phyloP scores from a whole-genome alignment of 2,113 vertebrate species.

The Helogale parvula region DNA sequence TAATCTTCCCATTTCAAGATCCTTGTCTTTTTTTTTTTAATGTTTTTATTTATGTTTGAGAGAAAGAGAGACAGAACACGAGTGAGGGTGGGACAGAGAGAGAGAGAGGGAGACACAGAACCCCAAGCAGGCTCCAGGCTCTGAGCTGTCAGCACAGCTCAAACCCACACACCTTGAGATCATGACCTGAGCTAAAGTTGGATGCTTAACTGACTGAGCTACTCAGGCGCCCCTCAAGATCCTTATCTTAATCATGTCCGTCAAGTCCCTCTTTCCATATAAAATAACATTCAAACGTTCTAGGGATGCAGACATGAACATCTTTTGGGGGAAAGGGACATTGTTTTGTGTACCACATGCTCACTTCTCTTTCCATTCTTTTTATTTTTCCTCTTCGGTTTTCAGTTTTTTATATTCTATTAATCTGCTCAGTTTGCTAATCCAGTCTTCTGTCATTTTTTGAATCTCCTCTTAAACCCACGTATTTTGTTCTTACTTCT shows the following conservation, averaged over 20 bases:
- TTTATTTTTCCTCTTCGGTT: neutral
- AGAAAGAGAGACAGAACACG: too few relatives aligned
- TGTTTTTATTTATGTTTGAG: too few relatives aligned
- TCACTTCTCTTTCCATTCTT: neutral
- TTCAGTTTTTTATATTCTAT: neutral
- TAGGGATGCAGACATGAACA: neutral
- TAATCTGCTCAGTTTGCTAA: neutral
- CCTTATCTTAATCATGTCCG: neutral
- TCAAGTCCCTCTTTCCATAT: neutral
- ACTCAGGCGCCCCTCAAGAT: neutral
- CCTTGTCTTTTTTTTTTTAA: too few relatives aligned
- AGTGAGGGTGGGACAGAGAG: too few relatives aligned
- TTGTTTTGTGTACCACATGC: neutral
- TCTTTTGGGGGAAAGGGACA: neutral
- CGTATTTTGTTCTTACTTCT: neutral
- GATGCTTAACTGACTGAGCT: too few relatives aligned
- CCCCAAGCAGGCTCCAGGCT: too few relatives aligned
- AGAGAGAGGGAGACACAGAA: too few relatives aligned
- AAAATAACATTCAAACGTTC: neutral
- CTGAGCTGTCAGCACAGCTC: too few relatives aligned
- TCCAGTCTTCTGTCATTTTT: neutral
- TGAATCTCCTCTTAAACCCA: neutral
- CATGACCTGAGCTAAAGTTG: too few relatives aligned
- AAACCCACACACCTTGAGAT: too few relatives aligned
- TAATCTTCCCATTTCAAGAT: neutral